Evolutionary conservation across 2,113 vertebrate genomes (phyloP), one percentile per base, ranked within the genome.

Genomic region (Gulo gulo): DNA sequence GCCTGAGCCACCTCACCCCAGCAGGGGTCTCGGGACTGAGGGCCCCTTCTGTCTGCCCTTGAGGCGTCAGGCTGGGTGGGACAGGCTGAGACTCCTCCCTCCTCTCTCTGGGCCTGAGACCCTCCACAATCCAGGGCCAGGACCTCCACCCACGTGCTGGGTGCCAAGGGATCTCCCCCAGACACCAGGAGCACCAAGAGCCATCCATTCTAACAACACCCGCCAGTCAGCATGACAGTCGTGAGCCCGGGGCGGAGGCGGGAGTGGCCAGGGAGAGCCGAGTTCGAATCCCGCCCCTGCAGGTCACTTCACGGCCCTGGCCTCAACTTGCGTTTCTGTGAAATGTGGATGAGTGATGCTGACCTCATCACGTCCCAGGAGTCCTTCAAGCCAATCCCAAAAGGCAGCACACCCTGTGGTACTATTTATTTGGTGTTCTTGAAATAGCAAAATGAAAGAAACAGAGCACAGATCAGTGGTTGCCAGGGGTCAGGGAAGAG

Each of bases 131-230:
- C 39, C 39, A 42, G 39, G 39, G 39, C 39, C 39, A 42, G 39
- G 39, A 42, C 39, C 39, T 42, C 39, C 39, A 42, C 39, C 39
- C 39, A 42, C 39, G 39, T 42, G 39, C 39, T 42, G 82, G 52
- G n/a, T 12, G 57, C 31, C 16, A 1, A 20, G 4, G 34, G 34
- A 39, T 29, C 15, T 36, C 36, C 16, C 11, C 7, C 21, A 31
- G 42, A 24, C 7, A 1, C 8, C 1, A 6, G 52, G 23, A 63
- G 42, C 61, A 15, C 0, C 0, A 0, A 59, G 26, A 24, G 16
- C 61, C 34, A 6, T 61, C 1, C 0, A 10, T 9, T 36, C n/a
- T 69, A 82, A 39, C 4, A 6, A 21, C 20, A n/a, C 34, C 69
- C 12, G 11, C 36, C 65, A n/a, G n/a, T 47, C 55, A 36, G 18